Evolutionary conservation across 2,113 vertebrate species (phyloP), one percentile per base, ranked within the genome.

Genomic region (Noctilio leporinus): DNA sequence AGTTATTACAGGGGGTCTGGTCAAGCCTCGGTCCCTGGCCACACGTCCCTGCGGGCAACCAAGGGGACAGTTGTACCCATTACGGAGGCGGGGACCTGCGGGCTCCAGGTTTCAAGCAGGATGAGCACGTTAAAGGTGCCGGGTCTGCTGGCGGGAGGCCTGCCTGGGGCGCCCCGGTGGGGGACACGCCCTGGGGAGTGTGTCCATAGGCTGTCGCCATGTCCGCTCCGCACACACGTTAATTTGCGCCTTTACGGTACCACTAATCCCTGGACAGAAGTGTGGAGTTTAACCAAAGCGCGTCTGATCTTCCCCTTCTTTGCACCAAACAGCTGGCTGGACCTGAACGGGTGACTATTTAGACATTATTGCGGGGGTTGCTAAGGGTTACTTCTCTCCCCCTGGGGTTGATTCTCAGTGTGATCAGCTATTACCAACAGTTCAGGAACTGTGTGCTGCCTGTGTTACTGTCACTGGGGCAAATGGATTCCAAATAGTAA

Each of bases 191-290:
- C 14, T 47, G 43, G 72, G 35, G 59, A 7, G 26, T 16, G 65
- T 93, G 64, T 93, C 89, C n/a, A 91, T 95, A 0, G 26, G 53
- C 90, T 2, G 3, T 94, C 51, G 95, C 69, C 81, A 51, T 95
- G 73, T 30, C 5, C 49, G 20, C 16, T 70, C 86, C 57, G 26
- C 72, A 73, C 82, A 65, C 53, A 45, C 40, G 51, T 96, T 97
- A 72, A 95, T 96, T 94, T 92, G 70, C 88, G 94, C 51, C 88
- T 95, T 93, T 55, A 38, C 51, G 94, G 19, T 38, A 95, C 33
- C 65, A 9, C 77, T 94, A 67, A 57, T 95, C 89, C 86, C 94
- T 62, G 89, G 4, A 11, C 55, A 33, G 28, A 95, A 47, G 20
- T 35, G 1, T 14, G 0, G 57, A 57, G 81, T 40, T 45, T 40